These are phyloP conservation scores for Trachelus troglodyta DNA, from an alignment of 2,888 invertebrate genomes.

Conservation along the genomic window DNA sequence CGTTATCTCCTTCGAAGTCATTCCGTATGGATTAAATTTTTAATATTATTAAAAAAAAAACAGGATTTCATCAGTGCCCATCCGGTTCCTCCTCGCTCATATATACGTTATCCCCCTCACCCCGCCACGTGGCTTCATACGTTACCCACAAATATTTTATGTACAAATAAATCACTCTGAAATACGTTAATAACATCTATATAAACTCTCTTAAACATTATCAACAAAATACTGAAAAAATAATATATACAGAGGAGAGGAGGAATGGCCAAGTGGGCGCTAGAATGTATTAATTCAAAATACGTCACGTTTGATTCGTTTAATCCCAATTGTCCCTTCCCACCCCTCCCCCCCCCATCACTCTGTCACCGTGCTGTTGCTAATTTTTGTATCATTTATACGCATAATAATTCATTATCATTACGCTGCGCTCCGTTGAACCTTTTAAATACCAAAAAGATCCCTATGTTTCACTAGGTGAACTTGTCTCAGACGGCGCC, in stretches of 20 bases:
- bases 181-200: slow-evolving; percentile 45
- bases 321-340: neutral
- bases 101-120: slow-evolving; percentile 7
- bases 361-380: neutral
- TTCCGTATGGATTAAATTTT: slow-evolving; percentile 1
- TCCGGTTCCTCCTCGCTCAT: slow-evolving; percentile 11
- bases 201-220: slow-evolving; percentile 47
- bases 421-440: neutral
- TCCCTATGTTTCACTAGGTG: too few relatives aligned
- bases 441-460: neutral
- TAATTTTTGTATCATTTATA: neutral
- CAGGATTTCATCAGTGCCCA: slow-evolving; percentile 1
- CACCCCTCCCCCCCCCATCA: neutral
- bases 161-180: slow-evolving; percentile 45
- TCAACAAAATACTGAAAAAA: slow-evolving; percentile 46
- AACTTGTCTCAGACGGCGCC: too few relatives aligned
- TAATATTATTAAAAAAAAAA: slow-evolving; percentile 13
- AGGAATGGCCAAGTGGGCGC: neutral
- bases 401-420: neutral
- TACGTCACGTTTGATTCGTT: neutral
- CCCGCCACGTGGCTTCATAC: neutral
- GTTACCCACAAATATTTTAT: slow-evolving; percentile 31
- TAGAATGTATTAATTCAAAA: neutral
- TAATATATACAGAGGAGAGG: slow-evolving; percentile 39
- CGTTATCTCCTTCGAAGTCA: slow-evolving; percentile 9